phyloP scores from a whole-genome alignment of 2,797 vertebrate species.

The Parauchenoglanis punctatus region DNA sequence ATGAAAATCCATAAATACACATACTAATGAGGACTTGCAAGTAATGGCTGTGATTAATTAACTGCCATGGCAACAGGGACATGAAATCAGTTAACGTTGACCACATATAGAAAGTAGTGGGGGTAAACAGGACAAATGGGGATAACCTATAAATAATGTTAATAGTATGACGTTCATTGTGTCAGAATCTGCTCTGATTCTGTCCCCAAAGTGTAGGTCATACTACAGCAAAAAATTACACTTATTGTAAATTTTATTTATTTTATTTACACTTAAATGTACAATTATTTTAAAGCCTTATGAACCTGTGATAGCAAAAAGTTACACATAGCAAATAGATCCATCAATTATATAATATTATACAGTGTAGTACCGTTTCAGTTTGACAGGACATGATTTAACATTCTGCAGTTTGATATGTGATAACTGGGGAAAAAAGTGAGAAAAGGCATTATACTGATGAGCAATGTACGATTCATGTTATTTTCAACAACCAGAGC shows the following conservation, averaged over 20 bases:
- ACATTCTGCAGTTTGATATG: not conserved
- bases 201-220: not conserved
- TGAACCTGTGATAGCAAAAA: not conserved
- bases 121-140: not conserved
- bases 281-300: not conserved
- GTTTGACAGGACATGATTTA: not conserved
- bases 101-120: not conserved
- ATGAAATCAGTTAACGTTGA: not conserved
- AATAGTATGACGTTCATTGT: no score
- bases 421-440: not conserved
- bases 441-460: not conserved
- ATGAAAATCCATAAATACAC: not conserved
- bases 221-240: not conserved
- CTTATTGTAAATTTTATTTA: not conserved
- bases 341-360: not conserved
- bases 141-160: no score
- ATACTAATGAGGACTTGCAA: not conserved
- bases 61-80: constrained; percentile 1
- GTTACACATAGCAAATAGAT: not conserved
- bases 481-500: not conserved
- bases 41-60: not conserved
- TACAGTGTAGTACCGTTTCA: not conserved
- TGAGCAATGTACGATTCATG: not conserved
- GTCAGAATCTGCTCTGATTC: no score
- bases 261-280: no score